Conservation (phyloP, 2,888 invertebrate genomes). For the Oxytorus armatus region DNA sequence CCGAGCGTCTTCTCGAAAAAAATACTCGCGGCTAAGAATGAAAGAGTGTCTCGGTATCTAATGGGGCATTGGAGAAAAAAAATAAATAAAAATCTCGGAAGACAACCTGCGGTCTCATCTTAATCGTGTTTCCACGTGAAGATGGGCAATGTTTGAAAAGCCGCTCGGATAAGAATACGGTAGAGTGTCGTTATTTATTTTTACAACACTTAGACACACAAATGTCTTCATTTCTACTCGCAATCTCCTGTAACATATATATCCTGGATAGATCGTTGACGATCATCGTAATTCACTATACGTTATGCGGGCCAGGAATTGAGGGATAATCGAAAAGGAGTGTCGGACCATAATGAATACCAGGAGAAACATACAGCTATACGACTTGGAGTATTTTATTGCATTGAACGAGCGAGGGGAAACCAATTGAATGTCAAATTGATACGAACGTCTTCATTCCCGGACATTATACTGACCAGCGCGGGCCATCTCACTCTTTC, state of each 20-base stretch:
- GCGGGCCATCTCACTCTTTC: conserved; percentile 46
- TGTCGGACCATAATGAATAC: conserved; percentile 9
- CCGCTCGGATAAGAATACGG: conserved; percentile 45
- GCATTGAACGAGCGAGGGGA: conserved; percentile 23
- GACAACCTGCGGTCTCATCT: conserved; percentile 27
- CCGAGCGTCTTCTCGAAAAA: too few relatives aligned
- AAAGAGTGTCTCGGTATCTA: conserved; percentile 41
- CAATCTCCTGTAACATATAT: conserved; percentile 19
- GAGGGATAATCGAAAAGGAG: conserved; percentile 27
- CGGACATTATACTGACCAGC: conserved; percentile 13
- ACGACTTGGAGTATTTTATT: conserved; percentile 27
- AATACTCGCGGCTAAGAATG: too few relatives aligned
- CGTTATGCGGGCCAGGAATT: conserved; percentile 7
- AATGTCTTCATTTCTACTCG: conserved; percentile 67
- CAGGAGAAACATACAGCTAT: background rate
- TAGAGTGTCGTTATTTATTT: conserved; percentile 14
- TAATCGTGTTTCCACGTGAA: conserved; percentile 49
- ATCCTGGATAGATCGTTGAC: conserved; percentile 29
- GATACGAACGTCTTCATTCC: conserved; percentile 62
- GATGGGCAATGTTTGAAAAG: conserved; percentile 33
- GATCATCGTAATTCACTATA: conserved; percentile 28
- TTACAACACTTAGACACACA: conserved; percentile 53
- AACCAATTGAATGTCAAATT: conserved; percentile 58
- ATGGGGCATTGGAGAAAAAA: conserved; percentile 59
- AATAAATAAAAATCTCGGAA: conserved; percentile 16